These are phyloP conservation scores for Parascotia fuliginaria DNA, from an alignment of 2,888 invertebrate species.

Conservation along the genomic window DNA sequence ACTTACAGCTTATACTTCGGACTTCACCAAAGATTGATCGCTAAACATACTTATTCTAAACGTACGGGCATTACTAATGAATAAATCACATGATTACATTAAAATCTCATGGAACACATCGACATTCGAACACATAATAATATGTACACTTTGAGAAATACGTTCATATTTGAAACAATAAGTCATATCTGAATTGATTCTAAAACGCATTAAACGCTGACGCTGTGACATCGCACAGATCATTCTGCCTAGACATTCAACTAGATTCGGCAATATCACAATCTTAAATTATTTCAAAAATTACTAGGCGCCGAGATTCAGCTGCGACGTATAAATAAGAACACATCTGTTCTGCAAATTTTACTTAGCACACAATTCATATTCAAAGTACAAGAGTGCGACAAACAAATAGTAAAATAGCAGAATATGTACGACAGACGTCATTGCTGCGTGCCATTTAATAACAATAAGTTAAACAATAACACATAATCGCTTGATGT, in stretches of 20 bases:
- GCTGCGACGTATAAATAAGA: neutral
- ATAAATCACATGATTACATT: constrained; percentile 8
- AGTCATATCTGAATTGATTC: too few relatives aligned
- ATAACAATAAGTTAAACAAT: neutral
- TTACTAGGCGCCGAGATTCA: too few relatives aligned
- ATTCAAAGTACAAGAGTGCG: constrained; percentile 5
- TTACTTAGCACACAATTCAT: constrained; percentile 13
- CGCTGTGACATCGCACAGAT: too few relatives aligned
- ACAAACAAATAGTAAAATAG: neutral
- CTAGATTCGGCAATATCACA: too few relatives aligned
- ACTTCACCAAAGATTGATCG: constrained; percentile 49
- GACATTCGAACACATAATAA: neutral
- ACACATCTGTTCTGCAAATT: constrained; percentile 22
- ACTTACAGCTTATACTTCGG: constrained; percentile 24
- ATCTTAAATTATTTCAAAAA: too few relatives aligned
- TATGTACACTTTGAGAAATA: neutral
- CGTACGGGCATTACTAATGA: constrained; percentile 50
- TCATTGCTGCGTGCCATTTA: constrained; percentile 31
- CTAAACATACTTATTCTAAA: constrained; percentile 42
- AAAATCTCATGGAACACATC: constrained; percentile 3
- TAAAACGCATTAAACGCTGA: too few relatives aligned
- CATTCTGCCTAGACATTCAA: too few relatives aligned
- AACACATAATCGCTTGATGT: constrained; percentile 14
- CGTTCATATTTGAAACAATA: too few relatives aligned
- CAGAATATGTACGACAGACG: constrained; percentile 5